A percentile compares a stretch with the other conserved stretches of the same genome.
phyloP scores from a whole-genome alignment of 1,140 invertebrate genomes.

The Drosophila pachea region DNA sequence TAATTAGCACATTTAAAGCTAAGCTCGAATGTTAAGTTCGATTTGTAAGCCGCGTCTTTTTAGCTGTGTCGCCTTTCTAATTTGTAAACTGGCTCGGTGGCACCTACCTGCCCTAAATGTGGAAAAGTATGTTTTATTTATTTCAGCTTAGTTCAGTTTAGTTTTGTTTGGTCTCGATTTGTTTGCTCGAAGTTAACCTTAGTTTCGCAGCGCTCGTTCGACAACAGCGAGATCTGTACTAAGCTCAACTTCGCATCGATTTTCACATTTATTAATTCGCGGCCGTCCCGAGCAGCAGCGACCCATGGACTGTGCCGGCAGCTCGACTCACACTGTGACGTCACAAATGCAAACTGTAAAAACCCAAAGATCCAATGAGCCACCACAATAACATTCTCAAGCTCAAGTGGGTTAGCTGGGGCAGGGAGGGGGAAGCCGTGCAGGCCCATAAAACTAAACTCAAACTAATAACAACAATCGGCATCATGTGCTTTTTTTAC shows the following conservation, averaged over 20 bases:
- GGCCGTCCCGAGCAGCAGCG: constrained; percentile 9
- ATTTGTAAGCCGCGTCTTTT: constrained; percentile 19
- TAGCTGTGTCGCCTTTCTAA: constrained; percentile 57
- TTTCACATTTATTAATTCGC: constrained; percentile 73
- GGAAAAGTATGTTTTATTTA: constrained; percentile 12
- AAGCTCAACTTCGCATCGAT: constrained; percentile 59
- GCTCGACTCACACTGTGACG: constrained; percentile 3
- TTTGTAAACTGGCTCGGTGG: constrained; percentile 35
- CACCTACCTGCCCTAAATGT: constrained; percentile 57
- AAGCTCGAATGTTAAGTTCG: constrained; percentile 31
- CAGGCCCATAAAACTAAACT: constrained; percentile 1
- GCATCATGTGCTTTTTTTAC: constrained; percentile 56
- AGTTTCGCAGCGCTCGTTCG: constrained; percentile 36
- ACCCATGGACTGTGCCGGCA: constrained; percentile 28
- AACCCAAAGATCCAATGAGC: constrained; percentile 54
- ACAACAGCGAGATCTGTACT: constrained; percentile 67
- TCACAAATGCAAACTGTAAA: constrained; percentile 28
- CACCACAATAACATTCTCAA: constrained; percentile 4
- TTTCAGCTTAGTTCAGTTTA: neutral
- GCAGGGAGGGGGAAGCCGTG: neutral
- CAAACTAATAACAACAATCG: constrained; percentile 30
- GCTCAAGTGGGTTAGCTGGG: constrained; percentile 7
- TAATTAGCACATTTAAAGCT: constrained; percentile 33
- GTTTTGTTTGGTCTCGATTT: constrained; percentile 20
- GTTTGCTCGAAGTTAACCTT: constrained; percentile 51